phyloP scores from a whole-genome alignment of 2,888 invertebrate genomes.

The Dascillus cervinus region DNA sequence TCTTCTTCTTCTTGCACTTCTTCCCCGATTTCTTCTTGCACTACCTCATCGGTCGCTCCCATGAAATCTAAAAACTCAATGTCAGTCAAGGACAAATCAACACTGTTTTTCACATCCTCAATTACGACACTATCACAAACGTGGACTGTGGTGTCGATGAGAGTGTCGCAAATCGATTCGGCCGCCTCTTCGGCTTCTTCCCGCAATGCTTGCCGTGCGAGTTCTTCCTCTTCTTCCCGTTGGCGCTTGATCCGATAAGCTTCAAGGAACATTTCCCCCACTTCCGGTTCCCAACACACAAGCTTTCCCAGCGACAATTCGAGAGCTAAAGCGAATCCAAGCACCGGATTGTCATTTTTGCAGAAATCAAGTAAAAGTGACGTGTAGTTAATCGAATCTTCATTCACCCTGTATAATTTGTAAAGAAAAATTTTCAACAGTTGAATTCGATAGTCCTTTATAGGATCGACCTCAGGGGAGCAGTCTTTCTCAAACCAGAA shows the following conservation, averaged over 20 bases:
- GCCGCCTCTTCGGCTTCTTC: constrained; percentile 19
- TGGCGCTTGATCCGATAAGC: constrained; percentile 13
- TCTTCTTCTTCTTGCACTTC: not conserved
- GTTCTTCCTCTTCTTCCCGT: constrained; percentile 16
- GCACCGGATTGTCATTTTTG: constrained; percentile 47
- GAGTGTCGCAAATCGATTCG: constrained; percentile 20
- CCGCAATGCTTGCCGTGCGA: constrained; percentile 9
- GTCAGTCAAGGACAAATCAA: not conserved
- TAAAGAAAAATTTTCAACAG: constrained; percentile 51
- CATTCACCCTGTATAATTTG: constrained; percentile 46
- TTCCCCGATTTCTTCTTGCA: constrained; percentile 1
- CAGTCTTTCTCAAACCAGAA: constrained; percentile 42
- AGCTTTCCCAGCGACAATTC: constrained; percentile 49
- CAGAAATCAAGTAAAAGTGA: constrained; percentile 56
- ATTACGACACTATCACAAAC: constrained; percentile 28
- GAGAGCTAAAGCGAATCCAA: constrained; percentile 52
- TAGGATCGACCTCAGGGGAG: constrained; percentile 9
- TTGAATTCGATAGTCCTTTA: constrained; percentile 10
- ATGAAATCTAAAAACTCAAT: not conserved
- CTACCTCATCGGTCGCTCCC: constrained; percentile 3
- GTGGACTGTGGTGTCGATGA: constrained; percentile 28
- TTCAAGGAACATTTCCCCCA: constrained; percentile 46
- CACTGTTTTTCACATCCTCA: constrained; percentile 16
- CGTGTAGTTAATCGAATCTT: constrained; percentile 51
- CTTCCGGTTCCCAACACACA: constrained; percentile 43